Evolutionary conservation across 2,888 invertebrate species (phyloP).

Genomic region (Folsomia candida): DNA sequence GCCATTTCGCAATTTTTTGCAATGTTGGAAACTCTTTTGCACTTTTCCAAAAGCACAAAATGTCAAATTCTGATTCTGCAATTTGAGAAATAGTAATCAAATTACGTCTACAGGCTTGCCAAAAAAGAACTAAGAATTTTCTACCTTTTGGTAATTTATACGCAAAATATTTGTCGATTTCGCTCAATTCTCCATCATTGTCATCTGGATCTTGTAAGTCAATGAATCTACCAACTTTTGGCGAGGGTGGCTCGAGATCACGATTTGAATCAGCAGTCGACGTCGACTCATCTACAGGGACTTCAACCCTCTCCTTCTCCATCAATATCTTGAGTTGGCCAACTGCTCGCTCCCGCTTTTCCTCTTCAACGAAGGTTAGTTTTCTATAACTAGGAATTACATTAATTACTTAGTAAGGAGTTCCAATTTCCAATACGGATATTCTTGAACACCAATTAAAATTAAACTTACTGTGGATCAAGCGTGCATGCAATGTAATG

Average conservation of each 20-base stretch:
- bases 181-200: neutral
- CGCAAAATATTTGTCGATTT: slow-evolving; percentile 8
- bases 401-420: neutral
- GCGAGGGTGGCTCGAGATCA: too few relatives aligned
- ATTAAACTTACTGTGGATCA: slow-evolving; percentile 12
- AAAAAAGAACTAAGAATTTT: too few relatives aligned
- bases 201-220: slow-evolving; percentile 7
- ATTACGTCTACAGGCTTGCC: too few relatives aligned
- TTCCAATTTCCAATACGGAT: too few relatives aligned
- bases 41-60: too few relatives aligned
- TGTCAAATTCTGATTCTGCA: too few relatives aligned
- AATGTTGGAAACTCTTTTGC: too few relatives aligned
- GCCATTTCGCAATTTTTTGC: too few relatives aligned
- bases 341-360: neutral
- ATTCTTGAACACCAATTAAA: neutral
- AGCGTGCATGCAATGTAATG: slow-evolving; percentile 16
- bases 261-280: neutral
- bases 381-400: slow-evolving; percentile 7
- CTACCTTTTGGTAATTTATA: neutral
- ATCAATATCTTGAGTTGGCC: too few relatives aligned
- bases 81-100: too few relatives aligned
- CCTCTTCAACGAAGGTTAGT: neutral
- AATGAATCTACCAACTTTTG: neutral
- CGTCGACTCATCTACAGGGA: too few relatives aligned
- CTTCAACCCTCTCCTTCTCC: too few relatives aligned